Percentiles rank a stretch among this genome's conserved stretches.
Evolutionary conservation across 2,113 vertebrate genomes (phyloP).

Genomic region (Colinus virginianus): DNA sequence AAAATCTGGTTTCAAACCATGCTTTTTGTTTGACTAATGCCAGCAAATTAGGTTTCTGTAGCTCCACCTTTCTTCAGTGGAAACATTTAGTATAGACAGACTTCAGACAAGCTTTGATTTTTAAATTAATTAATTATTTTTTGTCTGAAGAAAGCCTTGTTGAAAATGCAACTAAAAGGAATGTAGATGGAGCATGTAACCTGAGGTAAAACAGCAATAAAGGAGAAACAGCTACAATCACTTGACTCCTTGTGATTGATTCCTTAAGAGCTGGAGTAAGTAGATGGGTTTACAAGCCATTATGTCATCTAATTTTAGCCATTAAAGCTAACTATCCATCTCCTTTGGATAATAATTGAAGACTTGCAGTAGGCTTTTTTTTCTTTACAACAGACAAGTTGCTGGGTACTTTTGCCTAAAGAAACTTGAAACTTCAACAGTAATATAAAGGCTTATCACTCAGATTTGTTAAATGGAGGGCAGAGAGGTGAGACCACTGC

Average conservation of each 20-base stretch:
- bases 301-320: neutral
- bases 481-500: neutral
- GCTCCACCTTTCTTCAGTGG: neutral
- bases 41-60: neutral
- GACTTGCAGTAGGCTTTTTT: neutral
- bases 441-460: neutral
- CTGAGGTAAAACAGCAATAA: neutral
- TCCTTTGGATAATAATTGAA: neutral
- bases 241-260: neutral
- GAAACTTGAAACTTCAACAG: neutral
- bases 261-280: neutral
- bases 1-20: neutral
- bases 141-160: neutral
- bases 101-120: neutral
- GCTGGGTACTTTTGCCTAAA: neutral
- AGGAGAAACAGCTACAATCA: neutral
- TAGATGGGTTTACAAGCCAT: neutral
- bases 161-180: neutral
- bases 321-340: neutral
- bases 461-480: neutral
- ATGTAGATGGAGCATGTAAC: neutral
- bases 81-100: neutral
- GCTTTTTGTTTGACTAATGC: neutral
- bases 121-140: neutral
- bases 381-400: neutral